These are phyloP conservation scores for Hylomyscus alleni DNA, from an alignment of 2,797 vertebrate species.

Conservation along the genomic window DNA sequence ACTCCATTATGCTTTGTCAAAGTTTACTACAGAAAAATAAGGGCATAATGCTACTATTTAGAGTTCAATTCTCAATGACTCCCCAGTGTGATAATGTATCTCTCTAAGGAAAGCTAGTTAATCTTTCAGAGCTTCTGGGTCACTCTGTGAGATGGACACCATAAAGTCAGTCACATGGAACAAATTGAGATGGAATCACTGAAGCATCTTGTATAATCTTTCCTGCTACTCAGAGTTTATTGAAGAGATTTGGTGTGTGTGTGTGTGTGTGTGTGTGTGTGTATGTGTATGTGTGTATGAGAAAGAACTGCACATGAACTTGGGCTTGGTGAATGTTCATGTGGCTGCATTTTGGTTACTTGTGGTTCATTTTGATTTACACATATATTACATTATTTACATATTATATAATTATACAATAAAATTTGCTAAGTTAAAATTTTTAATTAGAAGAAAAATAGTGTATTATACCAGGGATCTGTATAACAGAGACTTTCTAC, in stretches of 20 bases:
- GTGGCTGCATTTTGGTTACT: background rate
- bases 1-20: background rate
- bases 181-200: background rate
- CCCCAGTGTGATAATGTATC: background rate
- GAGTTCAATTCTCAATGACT: background rate
- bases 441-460: slow-evolving; percentile 11
- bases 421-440: background rate
- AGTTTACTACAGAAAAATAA: background rate
- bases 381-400: background rate
- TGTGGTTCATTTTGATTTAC: slow-evolving; percentile 17
- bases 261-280: too few relatives aligned
- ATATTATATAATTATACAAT: background rate
- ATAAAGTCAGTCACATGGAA: background rate
- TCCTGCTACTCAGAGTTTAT: background rate
- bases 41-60: background rate
- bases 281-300: too few relatives aligned
- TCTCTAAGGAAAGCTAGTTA: slow-evolving; percentile 16
- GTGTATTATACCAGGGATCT: background rate
- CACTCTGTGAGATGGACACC: background rate
- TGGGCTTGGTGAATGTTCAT: background rate
- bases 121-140: background rate
- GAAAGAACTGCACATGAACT: background rate
- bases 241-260: background rate
- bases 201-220: background rate
- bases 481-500: background rate